Evolutionary conservation across 1,140 invertebrate species (phyloP), one percentile per base, ranked within the genome.

Genomic region (Drosophila lacteicornis): DNA sequence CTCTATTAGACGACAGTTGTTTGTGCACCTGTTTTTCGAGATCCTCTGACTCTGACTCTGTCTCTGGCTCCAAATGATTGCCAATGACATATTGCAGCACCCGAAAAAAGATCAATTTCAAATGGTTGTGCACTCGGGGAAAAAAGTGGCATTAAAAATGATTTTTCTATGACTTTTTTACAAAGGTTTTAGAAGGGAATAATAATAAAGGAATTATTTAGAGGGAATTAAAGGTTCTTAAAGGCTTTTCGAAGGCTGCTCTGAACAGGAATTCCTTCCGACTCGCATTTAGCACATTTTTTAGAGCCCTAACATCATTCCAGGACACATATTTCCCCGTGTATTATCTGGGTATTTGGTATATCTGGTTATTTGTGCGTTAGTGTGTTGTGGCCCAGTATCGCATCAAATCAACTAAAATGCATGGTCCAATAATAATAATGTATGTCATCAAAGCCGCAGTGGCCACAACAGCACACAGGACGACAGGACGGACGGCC

Each of bases 331-430:
- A 17, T 62, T 11, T 57, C 3, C 0, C 22, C 0, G 33, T 62
- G 59, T 11, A 57, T 13, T 15, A 13, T 40, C 45, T 49, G 17
- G 30, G 0, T 38, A 38, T 51, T 51, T 56, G 55, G 25, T 27
- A 42, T 19, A 40, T 66, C 22, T 61, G 8, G 56, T 25, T 60
- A 66, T 45, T 45, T 45, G 51, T 45, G 51, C 55, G 45, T 19
- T 50, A 42, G 17, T 49, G 43, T 19, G 50, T 25, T 19, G 50
- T 25, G 38, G 25, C 42, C 53, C 30, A 19, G 50, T n/a, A 57
- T 70, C 51, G 53, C 58, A 80, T 82, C 75, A 86, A 85, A 86
- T 86, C 65, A 82, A 68, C 75, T 75, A 79, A 82, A 67, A 63
- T 60, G 55, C 79, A 77, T 56, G 61, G 49, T 63, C 55, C 78